phyloP scores from a whole-genome alignment of 2,888 invertebrate genomes.

The Ormyrus labotus region DNA sequence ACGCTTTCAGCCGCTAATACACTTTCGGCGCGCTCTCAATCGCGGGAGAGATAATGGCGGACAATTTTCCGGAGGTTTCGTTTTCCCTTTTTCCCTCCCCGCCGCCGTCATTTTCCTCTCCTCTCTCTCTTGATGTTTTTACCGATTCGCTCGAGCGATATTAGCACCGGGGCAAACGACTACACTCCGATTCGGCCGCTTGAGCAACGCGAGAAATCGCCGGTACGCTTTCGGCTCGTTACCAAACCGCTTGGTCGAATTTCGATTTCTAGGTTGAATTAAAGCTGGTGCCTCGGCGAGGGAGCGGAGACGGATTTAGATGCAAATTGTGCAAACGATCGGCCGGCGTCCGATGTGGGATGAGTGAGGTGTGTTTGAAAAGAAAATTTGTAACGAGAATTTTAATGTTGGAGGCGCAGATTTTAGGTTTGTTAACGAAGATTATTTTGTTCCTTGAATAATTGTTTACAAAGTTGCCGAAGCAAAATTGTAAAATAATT shows the following conservation, averaged over 20 bases:
- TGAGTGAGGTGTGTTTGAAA: neutral
- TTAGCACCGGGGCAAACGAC: neutral
- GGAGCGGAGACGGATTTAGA: too few relatives aligned
- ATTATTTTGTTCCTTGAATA: too few relatives aligned
- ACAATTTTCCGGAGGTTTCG: neutral
- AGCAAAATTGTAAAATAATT: too few relatives aligned
- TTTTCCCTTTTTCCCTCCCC: neutral
- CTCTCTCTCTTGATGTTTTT: neutral
- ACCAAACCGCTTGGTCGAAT: constrained; percentile 33
- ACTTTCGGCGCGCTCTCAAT: too few relatives aligned
- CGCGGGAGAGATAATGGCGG: too few relatives aligned
- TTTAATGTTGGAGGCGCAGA: neutral
- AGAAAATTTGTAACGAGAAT: neutral
- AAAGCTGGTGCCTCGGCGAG: neutral
- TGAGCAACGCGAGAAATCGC: constrained; percentile 29
- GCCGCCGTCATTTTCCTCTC: neutral
- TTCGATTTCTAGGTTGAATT: constrained; percentile 46
- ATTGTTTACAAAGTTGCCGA: too few relatives aligned
- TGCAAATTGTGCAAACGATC: too few relatives aligned
- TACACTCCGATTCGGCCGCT: constrained; percentile 19
- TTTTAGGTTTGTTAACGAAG: too few relatives aligned
- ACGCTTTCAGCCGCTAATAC: too few relatives aligned
- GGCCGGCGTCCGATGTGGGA: neutral
- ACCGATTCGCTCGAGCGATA: neutral
- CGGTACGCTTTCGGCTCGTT: neutral